Base-by-base conservation (phyloP, 2,888 invertebrate species). In the Hemaris fuciformis region DNA sequence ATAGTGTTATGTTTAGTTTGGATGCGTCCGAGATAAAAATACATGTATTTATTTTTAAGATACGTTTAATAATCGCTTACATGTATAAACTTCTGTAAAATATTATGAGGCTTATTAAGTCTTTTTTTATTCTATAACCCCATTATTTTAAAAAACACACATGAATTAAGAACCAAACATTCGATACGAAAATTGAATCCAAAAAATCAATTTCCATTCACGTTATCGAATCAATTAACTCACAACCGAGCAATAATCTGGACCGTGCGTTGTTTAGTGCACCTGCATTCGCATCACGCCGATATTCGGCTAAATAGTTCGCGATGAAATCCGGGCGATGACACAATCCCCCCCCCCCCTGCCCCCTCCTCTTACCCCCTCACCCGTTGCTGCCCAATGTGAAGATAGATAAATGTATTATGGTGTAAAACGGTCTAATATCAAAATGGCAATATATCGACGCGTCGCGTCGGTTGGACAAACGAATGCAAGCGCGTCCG, bases 401-500 rank as follows among this genome's bases (percentile, higher is more conserved):
- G 48, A 27, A 48, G 27, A 48, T 25, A 53, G 48, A 53, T 53
- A 53, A 53, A 53, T 53, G 27, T 53, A 53, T 53, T 53, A 53
- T 18, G 27, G 53, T 53, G 53, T 53, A 53, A 53, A 53, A 31
- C 31, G 27, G 7, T 53, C 27, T 53, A 53, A 53, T 53, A 53
- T 53, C 31, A 53, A 18, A 53, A 31, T 10, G 31, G 53, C 53
- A 53, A 53, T 53, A 53, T 53, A 53, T 53, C 53, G 46, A 46
- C 46, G 46, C 46, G 46, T 18, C 46, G 46, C 46, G 46, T 18
- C 18, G 53, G 27, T 53, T 53, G 53, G 65, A 67, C 70, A 67
- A 66, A 62, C 66, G 68, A 67, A 67, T 69, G 65, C 64, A 65
- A 63, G 63, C 67, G 53, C 34, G 57, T 18, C 22, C 60, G 68